A percentile compares a stretch with the other conserved stretches of the same genome.
Evolutionary conservation across 1,140 invertebrate genomes (phyloP).

Genomic region (Bombus vancouverensis): DNA sequence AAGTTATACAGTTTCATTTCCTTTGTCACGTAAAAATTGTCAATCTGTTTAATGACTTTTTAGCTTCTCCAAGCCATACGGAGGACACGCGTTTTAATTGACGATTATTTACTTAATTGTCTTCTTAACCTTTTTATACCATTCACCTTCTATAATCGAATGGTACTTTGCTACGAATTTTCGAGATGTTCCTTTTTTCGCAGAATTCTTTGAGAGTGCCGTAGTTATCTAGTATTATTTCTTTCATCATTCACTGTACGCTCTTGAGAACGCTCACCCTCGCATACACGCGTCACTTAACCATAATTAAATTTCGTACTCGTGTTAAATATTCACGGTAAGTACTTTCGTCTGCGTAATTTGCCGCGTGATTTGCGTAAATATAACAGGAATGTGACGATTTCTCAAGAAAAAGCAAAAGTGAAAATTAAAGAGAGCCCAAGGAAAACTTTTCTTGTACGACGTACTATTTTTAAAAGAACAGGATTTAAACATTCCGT

Average conservation of each 20-base stretch:
- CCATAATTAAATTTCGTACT: background rate
- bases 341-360: background rate
- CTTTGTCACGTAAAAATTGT: no score
- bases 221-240: background rate
- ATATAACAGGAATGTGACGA: background rate
- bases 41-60: background rate
- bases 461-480: background rate
- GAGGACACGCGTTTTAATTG: background rate
- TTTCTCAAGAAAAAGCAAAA: background rate
- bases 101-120: background rate
- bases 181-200: background rate
- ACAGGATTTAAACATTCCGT: background rate
- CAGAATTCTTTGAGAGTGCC: background rate
- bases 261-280: background rate
- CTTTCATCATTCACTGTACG: background rate
- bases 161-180: background rate
- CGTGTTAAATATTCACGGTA: background rate
- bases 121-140: background rate
- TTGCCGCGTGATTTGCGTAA: background rate
- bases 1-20: no score
- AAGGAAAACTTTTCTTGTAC: background rate
- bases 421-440: background rate
- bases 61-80: background rate
- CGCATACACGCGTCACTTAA: background rate
- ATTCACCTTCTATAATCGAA: background rate